phyloP scores from a whole-genome alignment of 2,888 invertebrate genomes.

The Calameuta idolon region DNA sequence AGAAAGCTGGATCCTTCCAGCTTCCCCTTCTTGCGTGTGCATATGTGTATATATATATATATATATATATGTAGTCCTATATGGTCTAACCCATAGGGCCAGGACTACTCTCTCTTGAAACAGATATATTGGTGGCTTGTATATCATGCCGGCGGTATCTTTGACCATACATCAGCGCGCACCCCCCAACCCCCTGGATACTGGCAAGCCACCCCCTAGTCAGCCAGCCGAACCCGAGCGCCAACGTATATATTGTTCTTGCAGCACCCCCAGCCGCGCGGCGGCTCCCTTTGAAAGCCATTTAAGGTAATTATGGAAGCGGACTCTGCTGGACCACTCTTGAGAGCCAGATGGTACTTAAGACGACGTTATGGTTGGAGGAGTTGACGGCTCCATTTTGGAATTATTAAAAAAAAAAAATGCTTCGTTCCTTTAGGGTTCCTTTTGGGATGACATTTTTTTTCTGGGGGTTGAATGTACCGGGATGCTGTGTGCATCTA shows the following conservation, averaged over 20 bases:
- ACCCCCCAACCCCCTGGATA: conserved; percentile 23
- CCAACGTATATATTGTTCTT: conserved; percentile 12
- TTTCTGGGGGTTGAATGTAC: background rate
- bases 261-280: conserved; percentile 16
- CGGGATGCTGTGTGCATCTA: background rate
- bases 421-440: background rate
- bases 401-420: background rate
- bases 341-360: conserved; percentile 16
- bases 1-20: background rate
- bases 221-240: background rate
- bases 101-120: conserved; percentile 14
- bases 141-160: conserved; percentile 33
- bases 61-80: background rate
- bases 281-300: conserved; percentile 21
- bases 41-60: background rate
- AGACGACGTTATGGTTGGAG: background rate
- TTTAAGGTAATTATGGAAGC: conserved; percentile 24
- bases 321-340: conserved; percentile 27
- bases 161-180: conserved; percentile 40
- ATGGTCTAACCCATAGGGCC: background rate
- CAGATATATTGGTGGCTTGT: conserved; percentile 22
- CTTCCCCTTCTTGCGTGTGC: background rate
- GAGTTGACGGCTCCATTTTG: background rate
- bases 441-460: background rate
- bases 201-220: conserved; percentile 13